Conservation (phyloP, 1,140 invertebrate genomes). For the Sarcophaga bullata region DNA sequence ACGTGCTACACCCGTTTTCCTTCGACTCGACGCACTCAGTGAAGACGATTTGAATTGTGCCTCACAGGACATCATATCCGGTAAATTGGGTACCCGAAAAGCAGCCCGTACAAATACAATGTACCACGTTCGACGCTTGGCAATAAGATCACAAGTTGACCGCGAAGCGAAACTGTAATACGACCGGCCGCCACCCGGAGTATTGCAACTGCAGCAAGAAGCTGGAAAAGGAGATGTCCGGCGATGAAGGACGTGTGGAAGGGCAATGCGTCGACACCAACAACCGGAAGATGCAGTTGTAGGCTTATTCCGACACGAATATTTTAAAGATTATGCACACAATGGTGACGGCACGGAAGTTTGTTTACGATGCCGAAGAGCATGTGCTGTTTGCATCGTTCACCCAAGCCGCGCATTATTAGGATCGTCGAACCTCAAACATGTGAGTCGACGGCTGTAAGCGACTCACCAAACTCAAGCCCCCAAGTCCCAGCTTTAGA, state of each 20-base stretch:
- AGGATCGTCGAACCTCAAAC: slow-evolving; percentile 25
- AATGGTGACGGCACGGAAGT: slow-evolving; percentile 44
- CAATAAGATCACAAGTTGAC: slow-evolving; percentile 92
- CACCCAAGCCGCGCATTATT: slow-evolving; percentile 29
- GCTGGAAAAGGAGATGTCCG: slow-evolving; percentile 71
- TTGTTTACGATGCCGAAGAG: background rate
- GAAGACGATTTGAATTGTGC: slow-evolving; percentile 91
- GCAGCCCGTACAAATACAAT: slow-evolving; percentile 94
- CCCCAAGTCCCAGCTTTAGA: slow-evolving; percentile 28
- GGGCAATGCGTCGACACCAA: slow-evolving; percentile 59
- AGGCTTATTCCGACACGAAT: slow-evolving; percentile 44
- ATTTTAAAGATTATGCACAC: slow-evolving; percentile 45
- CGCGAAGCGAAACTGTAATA: slow-evolving; percentile 73
- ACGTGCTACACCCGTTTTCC: slow-evolving; percentile 64
- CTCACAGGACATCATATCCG: slow-evolving; percentile 90
- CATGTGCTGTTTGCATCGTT: background rate
- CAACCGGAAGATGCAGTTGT: slow-evolving; percentile 49
- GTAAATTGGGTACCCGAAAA: slow-evolving; percentile 88
- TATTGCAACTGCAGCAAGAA: slow-evolving; percentile 68
- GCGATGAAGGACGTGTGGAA: slow-evolving; percentile 67
- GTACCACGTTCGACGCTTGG: slow-evolving; percentile 94
- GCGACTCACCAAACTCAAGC: slow-evolving; percentile 12
- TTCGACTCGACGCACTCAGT: slow-evolving; percentile 74
- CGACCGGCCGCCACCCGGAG: slow-evolving; percentile 59
- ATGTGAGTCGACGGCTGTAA: background rate